Evolutionary conservation across 2,888 invertebrate genomes (phyloP).

Genomic region (Dorcus hopei): DNA sequence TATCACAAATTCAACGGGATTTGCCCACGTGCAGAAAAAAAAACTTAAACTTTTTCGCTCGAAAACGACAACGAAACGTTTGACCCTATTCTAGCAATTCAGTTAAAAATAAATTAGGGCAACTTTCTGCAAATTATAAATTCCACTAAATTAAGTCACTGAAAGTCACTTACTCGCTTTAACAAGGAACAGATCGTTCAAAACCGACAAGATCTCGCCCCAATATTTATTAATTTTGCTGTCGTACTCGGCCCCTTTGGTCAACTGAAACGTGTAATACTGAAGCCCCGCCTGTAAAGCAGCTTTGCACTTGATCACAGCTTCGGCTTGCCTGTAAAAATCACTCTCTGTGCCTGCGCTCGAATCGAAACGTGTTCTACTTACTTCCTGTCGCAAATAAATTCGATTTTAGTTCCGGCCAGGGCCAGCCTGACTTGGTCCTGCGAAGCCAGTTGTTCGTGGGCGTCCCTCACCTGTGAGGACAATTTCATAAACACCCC

Average conservation of each 20-base stretch:
- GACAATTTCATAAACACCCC: too few relatives aligned
- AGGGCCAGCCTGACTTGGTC: slow-evolving; percentile 41
- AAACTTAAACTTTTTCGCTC: too few relatives aligned
- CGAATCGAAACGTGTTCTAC: slow-evolving; percentile 25
- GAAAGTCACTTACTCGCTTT: too few relatives aligned
- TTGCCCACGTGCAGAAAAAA: too few relatives aligned
- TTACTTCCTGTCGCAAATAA: slow-evolving; percentile 48
- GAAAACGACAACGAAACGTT: too few relatives aligned
- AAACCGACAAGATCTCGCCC: slow-evolving; percentile 30
- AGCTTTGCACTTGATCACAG: slow-evolving; percentile 38
- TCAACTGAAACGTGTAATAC: slow-evolving; percentile 42
- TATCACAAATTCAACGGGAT: too few relatives aligned
- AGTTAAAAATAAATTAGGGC: too few relatives aligned
- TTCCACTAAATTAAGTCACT: background rate
- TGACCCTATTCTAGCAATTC: too few relatives aligned
- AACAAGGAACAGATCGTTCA: slow-evolving; percentile 4
- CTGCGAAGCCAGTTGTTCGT: slow-evolving; percentile 18
- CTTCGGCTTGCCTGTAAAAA: slow-evolving; percentile 54
- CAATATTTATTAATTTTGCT: slow-evolving; percentile 30
- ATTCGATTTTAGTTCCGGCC: slow-evolving; percentile 42
- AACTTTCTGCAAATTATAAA: too few relatives aligned
- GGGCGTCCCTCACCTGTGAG: too few relatives aligned
- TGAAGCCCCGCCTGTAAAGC: slow-evolving; percentile 33
- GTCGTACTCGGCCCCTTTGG: slow-evolving; percentile 34
- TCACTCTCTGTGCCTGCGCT: slow-evolving; percentile 8